phyloP scores from a whole-genome alignment of 2,888 invertebrate genomes.

The Galerucella nymphaeae region DNA sequence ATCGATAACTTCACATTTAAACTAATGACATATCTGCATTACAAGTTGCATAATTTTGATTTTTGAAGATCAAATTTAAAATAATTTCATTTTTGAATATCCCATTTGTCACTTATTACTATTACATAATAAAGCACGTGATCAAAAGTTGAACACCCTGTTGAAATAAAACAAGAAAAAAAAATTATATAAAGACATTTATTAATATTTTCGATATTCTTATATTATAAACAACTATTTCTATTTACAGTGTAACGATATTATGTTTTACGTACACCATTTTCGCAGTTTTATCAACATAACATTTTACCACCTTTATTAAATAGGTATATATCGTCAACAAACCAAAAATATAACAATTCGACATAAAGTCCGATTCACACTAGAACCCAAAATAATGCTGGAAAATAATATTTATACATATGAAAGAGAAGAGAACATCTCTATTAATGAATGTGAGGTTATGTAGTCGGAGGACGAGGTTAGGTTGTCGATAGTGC shows the following conservation, averaged over 20 bases:
- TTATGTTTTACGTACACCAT: conserved; percentile 62
- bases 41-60: too few species aligned
- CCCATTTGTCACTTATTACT: too few species aligned
- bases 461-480: neutral
- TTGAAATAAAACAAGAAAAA: conserved; percentile 14
- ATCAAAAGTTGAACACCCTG: too few species aligned
- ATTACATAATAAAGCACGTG: too few species aligned
- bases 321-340: conserved; percentile 53
- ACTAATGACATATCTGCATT: too few species aligned
- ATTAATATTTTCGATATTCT: conserved; percentile 65
- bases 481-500: neutral
- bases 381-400: conserved; percentile 34
- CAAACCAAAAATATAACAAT: conserved; percentile 58
- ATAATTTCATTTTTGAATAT: too few species aligned
- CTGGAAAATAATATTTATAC: conserved; percentile 25
- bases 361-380: conserved; percentile 51
- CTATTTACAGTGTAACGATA: conserved; percentile 66
- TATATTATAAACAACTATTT: conserved; percentile 66
- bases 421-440: too few species aligned
- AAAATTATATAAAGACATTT: conserved; percentile 65
- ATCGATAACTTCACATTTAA: too few species aligned
- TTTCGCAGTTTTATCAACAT: conserved; percentile 56
- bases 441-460: too few species aligned
- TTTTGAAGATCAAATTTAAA: too few species aligned
- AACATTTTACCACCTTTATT: conserved; percentile 53